phyloP scores from a whole-genome alignment of 2,888 invertebrate genomes.

The Coremacera marginata region DNA sequence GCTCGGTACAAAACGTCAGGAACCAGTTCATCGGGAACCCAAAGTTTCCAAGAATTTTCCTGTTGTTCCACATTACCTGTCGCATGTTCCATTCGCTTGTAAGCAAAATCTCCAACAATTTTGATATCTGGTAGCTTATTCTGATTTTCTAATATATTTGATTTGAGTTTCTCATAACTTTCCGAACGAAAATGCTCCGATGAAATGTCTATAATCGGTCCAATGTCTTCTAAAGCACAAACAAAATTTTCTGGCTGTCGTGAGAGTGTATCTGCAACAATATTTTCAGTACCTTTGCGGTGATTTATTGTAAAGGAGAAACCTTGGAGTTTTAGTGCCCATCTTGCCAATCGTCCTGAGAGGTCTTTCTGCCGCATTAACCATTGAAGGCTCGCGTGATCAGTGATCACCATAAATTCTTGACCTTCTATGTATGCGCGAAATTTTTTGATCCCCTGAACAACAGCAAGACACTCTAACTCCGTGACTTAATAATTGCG shows the following conservation, averaged over 20 bases:
- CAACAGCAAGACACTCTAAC: conserved; percentile 28
- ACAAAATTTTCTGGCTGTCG: neutral
- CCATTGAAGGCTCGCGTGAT: conserved; percentile 25
- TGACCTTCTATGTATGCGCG: neutral
- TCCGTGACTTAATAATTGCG: conserved; percentile 29
- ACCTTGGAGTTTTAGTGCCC: conserved; percentile 1
- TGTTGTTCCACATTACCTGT: too few species aligned
- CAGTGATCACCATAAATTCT: neutral
- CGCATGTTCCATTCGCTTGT: too few species aligned
- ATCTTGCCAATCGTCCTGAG: conserved; percentile 11
- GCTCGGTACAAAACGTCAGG: too few species aligned
- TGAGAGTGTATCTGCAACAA: conserved; percentile 12
- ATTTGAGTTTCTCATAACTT: too few species aligned
- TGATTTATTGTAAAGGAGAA: neutral
- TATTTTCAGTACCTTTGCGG: neutral
- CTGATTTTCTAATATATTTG: too few species aligned
- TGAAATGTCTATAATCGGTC: too few species aligned
- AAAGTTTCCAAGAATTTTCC: too few species aligned
- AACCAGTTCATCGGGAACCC: too few species aligned
- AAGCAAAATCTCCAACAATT: too few species aligned
- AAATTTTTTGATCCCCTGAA: neutral
- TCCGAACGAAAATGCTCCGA: too few species aligned
- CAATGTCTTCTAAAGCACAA: too few species aligned
- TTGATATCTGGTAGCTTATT: too few species aligned
- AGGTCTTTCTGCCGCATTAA: conserved; percentile 11